Conservation (phyloP, 2,797 vertebrate species). For the Sebastes iracundus region DNA sequence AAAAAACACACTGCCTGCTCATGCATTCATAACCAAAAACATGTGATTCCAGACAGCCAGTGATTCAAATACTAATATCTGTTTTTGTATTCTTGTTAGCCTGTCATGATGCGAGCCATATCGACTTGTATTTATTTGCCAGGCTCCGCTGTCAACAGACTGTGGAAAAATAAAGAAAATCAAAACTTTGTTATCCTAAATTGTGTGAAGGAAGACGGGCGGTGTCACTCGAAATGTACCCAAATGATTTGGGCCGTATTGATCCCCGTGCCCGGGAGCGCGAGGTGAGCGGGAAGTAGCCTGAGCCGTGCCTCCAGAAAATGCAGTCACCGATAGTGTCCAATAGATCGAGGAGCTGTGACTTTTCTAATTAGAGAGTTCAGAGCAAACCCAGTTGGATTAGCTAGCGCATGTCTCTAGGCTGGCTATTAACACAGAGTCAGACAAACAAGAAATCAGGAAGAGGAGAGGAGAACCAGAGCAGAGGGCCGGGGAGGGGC, state of each 20-base stretch:
- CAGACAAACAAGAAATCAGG: slow-evolving; percentile 68
- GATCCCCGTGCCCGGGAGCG: slow-evolving; percentile 53
- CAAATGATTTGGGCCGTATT: slow-evolving; percentile 53
- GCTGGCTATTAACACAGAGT: slow-evolving; percentile 74
- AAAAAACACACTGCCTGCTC: slow-evolving; percentile 1
- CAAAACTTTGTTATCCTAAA: slow-evolving; percentile 54
- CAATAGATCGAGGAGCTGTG: slow-evolving; percentile 65
- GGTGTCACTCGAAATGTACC: slow-evolving; percentile 46
- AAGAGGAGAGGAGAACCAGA: slow-evolving; percentile 33
- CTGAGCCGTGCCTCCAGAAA: slow-evolving; percentile 54
- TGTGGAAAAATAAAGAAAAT: slow-evolving; percentile 55
- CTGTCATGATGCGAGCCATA: slow-evolving; percentile 28
- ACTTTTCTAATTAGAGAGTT: slow-evolving; percentile 82
- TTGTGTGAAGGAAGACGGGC: slow-evolving; percentile 45
- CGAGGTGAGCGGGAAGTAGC: slow-evolving; percentile 59
- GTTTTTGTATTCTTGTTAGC: slow-evolving; percentile 51
- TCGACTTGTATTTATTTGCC: slow-evolving; percentile 55
- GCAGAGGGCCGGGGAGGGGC: background rate
- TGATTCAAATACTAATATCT: slow-evolving; percentile 32
- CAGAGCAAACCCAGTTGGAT: slow-evolving; percentile 75
- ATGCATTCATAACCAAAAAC: slow-evolving; percentile 11
- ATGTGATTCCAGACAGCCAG: slow-evolving; percentile 27
- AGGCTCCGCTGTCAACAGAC: slow-evolving; percentile 34
- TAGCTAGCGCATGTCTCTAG: slow-evolving; percentile 69
- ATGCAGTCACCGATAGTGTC: slow-evolving; percentile 66